phyloP scores from a whole-genome alignment of 2,113 vertebrate genomes.

The Crotalus viridis region DNA sequence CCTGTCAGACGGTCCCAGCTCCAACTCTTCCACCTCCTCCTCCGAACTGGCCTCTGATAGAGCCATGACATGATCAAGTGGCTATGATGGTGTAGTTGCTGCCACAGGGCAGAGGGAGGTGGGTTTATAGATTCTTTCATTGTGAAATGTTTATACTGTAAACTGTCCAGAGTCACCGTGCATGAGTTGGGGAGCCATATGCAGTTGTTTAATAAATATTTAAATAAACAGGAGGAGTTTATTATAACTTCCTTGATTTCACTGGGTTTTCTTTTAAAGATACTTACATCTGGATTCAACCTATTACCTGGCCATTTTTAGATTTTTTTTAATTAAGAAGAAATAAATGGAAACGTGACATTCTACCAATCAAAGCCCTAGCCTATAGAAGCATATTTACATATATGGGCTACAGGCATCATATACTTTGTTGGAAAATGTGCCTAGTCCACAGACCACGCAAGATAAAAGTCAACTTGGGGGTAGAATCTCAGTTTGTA shows the following conservation, averaged over 20 bases:
- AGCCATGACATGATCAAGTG: background rate
- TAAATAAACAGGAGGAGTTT: background rate
- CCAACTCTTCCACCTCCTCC: too few species aligned
- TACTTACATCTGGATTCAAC: background rate
- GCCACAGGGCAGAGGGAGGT: background rate
- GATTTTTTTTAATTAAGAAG: background rate
- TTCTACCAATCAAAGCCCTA: background rate
- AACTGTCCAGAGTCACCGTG: background rate
- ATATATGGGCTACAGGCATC: background rate
- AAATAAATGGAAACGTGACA: background rate
- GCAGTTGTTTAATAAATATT: background rate
- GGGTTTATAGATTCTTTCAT: background rate
- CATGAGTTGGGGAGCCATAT: background rate
- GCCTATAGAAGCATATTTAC: background rate
- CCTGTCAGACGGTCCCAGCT: too few species aligned
- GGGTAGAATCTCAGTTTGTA: background rate
- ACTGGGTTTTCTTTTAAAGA: background rate
- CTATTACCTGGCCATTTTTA: background rate
- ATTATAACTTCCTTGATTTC: background rate
- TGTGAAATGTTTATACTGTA: background rate
- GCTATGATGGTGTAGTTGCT: background rate
- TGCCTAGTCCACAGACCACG: background rate
- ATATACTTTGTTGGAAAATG: background rate
- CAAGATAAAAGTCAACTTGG: background rate
- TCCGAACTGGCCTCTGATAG: too few species aligned